Conservation (phyloP, 1,140 invertebrate species). For the Drosophila grimshawi region DNA sequence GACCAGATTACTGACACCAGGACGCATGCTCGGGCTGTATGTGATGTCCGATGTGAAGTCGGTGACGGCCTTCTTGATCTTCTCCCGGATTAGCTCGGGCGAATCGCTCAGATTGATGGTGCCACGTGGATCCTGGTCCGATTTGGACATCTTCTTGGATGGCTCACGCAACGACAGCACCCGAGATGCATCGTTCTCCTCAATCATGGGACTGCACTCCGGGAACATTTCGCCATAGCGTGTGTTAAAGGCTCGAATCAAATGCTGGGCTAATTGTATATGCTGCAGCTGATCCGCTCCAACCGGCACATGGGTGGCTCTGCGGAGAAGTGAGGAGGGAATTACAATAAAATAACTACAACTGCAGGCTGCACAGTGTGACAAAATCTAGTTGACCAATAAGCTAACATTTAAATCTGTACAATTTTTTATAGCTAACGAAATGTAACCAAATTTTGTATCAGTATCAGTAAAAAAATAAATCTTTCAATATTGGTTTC, state of each 20-base stretch:
- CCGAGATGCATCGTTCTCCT: conserved; percentile 87
- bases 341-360: neutral
- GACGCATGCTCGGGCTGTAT: conserved; percentile 91
- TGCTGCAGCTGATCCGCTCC: conserved; percentile 98
- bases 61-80: conserved; percentile 96
- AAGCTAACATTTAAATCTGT: no score
- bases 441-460: no score
- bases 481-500: no score
- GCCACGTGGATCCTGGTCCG: conserved; percentile 91
- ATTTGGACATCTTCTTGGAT: conserved; percentile 99
- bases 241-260: conserved; percentile 93
- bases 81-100: conserved; percentile 90
- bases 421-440: no score
- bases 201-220: conserved; percentile 88
- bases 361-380: no score
- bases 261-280: conserved; percentile 93
- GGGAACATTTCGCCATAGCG: conserved; percentile 92
- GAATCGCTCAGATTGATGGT: conserved; percentile 93
- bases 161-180: conserved; percentile 94
- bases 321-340: conserved; percentile 70
- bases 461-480: no score
- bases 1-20: conserved; percentile 95
- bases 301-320: conserved; percentile 96
- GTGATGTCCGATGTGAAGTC: conserved; percentile 94
- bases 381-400: no score